phyloP scores from a whole-genome alignment of 2,113 vertebrate genomes.

The Tenrec ecaudatus region DNA sequence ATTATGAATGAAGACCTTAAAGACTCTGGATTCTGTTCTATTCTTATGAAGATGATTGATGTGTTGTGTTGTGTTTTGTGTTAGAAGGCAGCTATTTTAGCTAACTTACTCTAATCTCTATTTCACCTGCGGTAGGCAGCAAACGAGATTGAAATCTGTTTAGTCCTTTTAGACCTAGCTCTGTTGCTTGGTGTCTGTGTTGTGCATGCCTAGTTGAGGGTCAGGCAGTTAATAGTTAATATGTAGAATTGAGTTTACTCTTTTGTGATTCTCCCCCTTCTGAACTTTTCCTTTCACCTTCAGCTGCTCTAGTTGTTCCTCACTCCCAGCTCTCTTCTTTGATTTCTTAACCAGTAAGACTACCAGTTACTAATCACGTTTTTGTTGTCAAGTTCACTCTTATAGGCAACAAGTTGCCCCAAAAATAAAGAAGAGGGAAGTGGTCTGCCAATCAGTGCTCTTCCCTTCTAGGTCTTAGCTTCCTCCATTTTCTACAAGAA shows the following conservation, averaged over 20 bases:
- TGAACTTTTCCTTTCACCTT: neutral
- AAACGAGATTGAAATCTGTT: slow-evolving; percentile 23
- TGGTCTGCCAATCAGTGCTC: neutral
- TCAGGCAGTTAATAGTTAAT: neutral
- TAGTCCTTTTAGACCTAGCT: slow-evolving; percentile 20
- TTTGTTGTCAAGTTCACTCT: neutral
- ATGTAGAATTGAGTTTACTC: neutral
- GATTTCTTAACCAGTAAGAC: slow-evolving; percentile 12
- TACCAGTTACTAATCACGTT: slow-evolving; percentile 35
- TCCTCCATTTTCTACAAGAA: slow-evolving; percentile 5
- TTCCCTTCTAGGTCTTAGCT: slow-evolving; percentile 3
- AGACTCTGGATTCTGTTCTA: slow-evolving; percentile 6
- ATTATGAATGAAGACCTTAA: slow-evolving; percentile 10
- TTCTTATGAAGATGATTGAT: slow-evolving; percentile 39
- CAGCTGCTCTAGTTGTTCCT: neutral
- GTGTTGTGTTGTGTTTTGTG: neutral
- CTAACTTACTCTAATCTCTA: neutral
- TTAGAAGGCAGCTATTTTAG: slow-evolving; percentile 12
- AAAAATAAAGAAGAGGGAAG: neutral
- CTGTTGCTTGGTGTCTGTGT: neutral
- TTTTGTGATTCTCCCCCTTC: neutral
- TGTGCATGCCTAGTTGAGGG: neutral
- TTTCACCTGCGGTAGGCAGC: neutral
- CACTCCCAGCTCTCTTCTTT: neutral
- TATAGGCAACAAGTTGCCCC: neutral